Conservation (phyloP, 1,140 invertebrate genomes). For the Chelonus insularis region DNA sequence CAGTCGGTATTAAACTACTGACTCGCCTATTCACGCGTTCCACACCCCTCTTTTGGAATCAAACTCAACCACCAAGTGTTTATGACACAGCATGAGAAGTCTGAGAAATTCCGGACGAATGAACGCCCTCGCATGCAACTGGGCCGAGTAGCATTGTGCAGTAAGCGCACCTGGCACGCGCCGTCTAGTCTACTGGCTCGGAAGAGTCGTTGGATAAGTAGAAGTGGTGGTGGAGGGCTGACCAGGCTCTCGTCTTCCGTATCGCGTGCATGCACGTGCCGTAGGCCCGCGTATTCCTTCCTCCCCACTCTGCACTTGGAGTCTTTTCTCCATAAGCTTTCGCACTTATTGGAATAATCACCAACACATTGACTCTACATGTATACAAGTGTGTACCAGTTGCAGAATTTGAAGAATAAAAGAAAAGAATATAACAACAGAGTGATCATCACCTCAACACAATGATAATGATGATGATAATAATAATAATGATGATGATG, state of each 20-base stretch:
- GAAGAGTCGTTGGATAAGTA: background rate
- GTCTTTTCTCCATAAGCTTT: background rate
- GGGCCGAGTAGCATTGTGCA: conserved; percentile 10
- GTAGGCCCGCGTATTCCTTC: conserved; percentile 2
- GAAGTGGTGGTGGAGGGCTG: background rate
- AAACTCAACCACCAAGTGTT: conserved; percentile 2
- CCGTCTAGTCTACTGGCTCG: conserved; percentile 19
- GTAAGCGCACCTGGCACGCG: conserved; percentile 20
- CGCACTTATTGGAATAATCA: background rate
- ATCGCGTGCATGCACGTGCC: conserved; percentile 8
- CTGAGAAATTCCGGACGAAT: conserved; percentile 1
- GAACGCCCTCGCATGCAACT: conserved; percentile 13
- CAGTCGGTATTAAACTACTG: background rate
- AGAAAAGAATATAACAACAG: too few species aligned
- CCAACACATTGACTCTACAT: background rate
- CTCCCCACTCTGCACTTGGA: background rate
- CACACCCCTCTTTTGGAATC: background rate
- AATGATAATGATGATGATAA: too few species aligned
- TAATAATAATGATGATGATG: too few species aligned
- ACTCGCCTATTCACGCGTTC: conserved; percentile 9
- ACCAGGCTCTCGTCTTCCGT: conserved; percentile 7
- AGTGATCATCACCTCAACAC: too few species aligned
- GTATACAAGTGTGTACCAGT: background rate
- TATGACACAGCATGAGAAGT: background rate
- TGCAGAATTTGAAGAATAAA: too few species aligned